Evolutionary conservation across 2,113 vertebrate species (phyloP), one percentile per base, ranked within the genome.

Genomic region (Mixornis gularis): DNA sequence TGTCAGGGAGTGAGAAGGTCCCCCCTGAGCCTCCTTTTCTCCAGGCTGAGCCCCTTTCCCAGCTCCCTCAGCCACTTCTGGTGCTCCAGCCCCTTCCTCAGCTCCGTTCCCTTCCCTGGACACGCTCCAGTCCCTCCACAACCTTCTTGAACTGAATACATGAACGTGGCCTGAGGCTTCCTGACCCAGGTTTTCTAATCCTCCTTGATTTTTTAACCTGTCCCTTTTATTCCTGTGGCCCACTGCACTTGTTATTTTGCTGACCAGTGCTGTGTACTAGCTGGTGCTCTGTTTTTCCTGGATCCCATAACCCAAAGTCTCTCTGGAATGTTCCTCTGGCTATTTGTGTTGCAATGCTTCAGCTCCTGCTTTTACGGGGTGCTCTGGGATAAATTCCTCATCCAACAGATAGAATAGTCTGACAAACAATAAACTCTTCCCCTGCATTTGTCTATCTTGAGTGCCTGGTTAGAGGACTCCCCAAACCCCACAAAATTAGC

Each of bases 321-420:
- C 88, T 89, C 72, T 87, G 79, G 82, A 94, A 85, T 58, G 71
- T 91, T 87, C 72, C 73, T 69, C 79, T 3, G 27, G 72, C 91
- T 63, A 34, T 91, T 84, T 79, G 66, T 19, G 17, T 64, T 79
- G 66, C 64, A 44, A 10, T 64, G 64, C 79, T 92, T 79, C 52
- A 64, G 52, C 65, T 87, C 69, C 78, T 78, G 81, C 65, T 81
- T 86, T 74, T 86, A 27, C 13, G 46, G 58, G 48, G 43, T 44
- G 6, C 81, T 82, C 66, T 79, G 53, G 24, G 73, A 52, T 56
- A 63, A 87, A 82, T 66, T 64, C 82, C 64, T 83, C 36, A 17
- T 55, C 68, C 46, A 40, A 48, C 55, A 85, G 63, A 30, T 51
- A 56, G 5, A 38, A 48, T 7, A 46, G 44, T 32, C 58, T 53